A percentile compares a stretch with the other conserved stretches of the same genome.
phyloP scores from a whole-genome alignment of 37 sponge, comb jelly and placozoan genomes.

The Tethya wilhelma region DNA sequence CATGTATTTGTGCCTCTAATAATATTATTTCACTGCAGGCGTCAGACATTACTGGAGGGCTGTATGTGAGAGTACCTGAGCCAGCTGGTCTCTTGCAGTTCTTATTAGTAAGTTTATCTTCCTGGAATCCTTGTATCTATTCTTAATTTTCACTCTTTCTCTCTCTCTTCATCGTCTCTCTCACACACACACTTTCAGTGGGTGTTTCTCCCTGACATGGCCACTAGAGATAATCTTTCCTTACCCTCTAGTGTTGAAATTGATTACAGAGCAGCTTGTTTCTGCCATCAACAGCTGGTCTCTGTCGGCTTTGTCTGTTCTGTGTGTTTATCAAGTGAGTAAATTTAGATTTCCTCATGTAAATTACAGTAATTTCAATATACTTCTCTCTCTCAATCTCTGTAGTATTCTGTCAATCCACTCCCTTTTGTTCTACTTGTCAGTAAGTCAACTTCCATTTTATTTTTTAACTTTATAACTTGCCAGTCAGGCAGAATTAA shows the following conservation, averaged over 20 bases:
- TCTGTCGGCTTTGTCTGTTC: constrained; percentile 91
- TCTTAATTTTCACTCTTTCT: not conserved
- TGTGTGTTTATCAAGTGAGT: constrained; percentile 91
- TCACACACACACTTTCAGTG: constrained; percentile 45
- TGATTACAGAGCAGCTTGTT: constrained; percentile 94
- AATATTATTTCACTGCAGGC: constrained; percentile 47
- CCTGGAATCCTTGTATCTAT: not conserved
- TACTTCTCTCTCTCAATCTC: not conserved
- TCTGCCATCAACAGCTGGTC: constrained; percentile 87
- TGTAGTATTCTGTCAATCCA: constrained; percentile 86
- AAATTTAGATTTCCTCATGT: not conserved
- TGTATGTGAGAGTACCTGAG: constrained; percentile 73
- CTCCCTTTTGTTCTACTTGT: constrained; percentile 85
- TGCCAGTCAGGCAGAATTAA: not conserved
- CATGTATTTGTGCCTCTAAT: not conserved
- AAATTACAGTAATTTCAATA: not conserved
- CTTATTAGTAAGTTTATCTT: constrained; percentile 60
- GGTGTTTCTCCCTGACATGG: constrained; percentile 77
- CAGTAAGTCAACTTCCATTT: constrained; percentile 78
- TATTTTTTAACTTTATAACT: not conserved
- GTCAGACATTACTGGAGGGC: constrained; percentile 90
- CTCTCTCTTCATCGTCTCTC: not conserved
- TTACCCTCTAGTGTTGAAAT: constrained; percentile 65
- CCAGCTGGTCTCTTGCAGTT: constrained; percentile 76
- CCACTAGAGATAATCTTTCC: constrained; percentile 42